Conservation (phyloP, 2,113 vertebrate species). For the Anser cygnoides region DNA sequence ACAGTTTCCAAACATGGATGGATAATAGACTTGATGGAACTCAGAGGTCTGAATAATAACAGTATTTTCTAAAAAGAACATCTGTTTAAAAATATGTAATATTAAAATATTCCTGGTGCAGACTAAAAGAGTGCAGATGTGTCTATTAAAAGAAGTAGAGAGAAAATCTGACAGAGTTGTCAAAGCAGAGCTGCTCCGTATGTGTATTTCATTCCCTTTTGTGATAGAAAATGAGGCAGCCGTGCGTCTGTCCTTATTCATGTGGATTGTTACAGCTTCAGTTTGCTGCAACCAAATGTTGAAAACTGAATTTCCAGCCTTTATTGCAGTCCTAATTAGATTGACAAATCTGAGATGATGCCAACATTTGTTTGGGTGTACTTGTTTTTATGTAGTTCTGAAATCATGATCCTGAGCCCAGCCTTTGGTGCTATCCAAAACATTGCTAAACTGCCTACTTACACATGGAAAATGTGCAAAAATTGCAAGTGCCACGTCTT, state of each 20-base stretch:
- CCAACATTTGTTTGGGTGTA: neutral
- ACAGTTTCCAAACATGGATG: neutral
- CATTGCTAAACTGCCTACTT: neutral
- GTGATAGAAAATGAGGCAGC: conserved; percentile 1
- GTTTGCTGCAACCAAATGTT: neutral
- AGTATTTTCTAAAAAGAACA: neutral
- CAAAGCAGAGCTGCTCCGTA: conserved; percentile 4
- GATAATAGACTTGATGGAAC: neutral
- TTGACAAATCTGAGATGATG: conserved; percentile 13
- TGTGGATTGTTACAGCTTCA: neutral
- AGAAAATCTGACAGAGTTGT: conserved; percentile 10
- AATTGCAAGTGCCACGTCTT: neutral
- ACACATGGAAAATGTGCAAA: neutral
- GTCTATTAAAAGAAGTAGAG: conserved; percentile 36
- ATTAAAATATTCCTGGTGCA: neutral
- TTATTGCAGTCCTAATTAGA: conserved; percentile 10
- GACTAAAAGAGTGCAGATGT: conserved; percentile 16
- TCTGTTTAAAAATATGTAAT: neutral
- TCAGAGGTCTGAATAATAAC: neutral
- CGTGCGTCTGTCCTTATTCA: neutral
- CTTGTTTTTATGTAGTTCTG: neutral
- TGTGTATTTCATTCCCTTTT: neutral
- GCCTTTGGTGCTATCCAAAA: neutral
- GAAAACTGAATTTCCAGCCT: neutral
- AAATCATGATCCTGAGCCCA: conserved; percentile 2